Conservation (phyloP, 2,797 vertebrate genomes). For the Threskiornis aethiopicus region DNA sequence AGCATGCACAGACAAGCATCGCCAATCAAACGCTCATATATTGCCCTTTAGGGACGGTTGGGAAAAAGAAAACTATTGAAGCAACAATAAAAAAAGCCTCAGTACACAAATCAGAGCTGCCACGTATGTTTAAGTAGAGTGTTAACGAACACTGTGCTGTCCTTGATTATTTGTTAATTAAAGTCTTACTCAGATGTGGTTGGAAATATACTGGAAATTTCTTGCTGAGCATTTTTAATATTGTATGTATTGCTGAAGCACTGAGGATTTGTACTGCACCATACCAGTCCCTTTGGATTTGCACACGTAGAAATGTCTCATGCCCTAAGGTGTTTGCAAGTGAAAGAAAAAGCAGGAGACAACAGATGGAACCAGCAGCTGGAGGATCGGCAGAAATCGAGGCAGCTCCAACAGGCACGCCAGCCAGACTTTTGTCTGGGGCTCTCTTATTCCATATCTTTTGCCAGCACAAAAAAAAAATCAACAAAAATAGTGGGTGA, state of each 20-base stretch:
- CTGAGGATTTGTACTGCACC: background rate
- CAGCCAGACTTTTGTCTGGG: background rate
- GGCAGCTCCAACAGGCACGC: background rate
- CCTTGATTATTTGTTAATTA: background rate
- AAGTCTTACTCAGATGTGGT: background rate
- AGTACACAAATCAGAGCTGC: background rate
- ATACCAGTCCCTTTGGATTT: background rate
- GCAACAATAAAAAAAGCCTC: background rate
- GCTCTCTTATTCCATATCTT: background rate
- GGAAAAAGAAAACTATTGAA: background rate
- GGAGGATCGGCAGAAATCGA: slow-evolving; percentile 1
- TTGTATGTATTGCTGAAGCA: background rate
- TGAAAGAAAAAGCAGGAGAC: background rate
- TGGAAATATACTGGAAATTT: background rate
- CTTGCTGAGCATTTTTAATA: background rate
- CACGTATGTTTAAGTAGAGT: background rate
- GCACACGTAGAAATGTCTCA: background rate
- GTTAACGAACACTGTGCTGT: background rate
- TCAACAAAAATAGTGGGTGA: background rate
- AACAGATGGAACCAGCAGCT: slow-evolving; percentile 52
- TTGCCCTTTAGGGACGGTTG: background rate
- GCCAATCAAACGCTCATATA: background rate
- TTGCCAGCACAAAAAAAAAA: background rate
- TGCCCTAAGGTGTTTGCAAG: slow-evolving; percentile 25
- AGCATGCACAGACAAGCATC: background rate